Percentiles rank a stretch among this genome's conserved stretches.
These are phyloP conservation scores for Pterois miles DNA, from an alignment of 2,797 vertebrate genomes.

Conservation along the genomic window DNA sequence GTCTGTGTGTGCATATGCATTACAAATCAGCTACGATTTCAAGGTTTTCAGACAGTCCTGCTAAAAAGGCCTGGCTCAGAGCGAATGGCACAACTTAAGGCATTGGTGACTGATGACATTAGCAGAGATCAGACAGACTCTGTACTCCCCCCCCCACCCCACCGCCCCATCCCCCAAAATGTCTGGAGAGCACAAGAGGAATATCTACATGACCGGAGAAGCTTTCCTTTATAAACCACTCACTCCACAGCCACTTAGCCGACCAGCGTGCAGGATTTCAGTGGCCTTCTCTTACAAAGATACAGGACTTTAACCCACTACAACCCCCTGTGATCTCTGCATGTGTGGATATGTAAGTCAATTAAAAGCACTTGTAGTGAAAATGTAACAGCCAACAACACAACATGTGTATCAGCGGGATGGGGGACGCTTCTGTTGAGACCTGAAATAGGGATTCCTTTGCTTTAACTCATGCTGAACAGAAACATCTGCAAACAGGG, in stretches of 20 bases:
- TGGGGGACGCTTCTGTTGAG: constrained; percentile 18
- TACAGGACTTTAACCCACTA: background rate
- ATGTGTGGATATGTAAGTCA: constrained; percentile 12
- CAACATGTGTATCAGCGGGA: background rate
- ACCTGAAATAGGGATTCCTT: constrained; percentile 60
- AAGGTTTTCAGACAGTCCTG: constrained; percentile 24
- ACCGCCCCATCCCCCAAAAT: constrained; percentile 32
- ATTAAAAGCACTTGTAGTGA: constrained; percentile 27
- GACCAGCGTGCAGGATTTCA: constrained; percentile 14
- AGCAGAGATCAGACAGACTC: constrained; percentile 68
- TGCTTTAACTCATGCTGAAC: constrained; percentile 37
- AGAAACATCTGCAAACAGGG: constrained; percentile 53
- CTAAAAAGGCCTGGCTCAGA: constrained; percentile 7
- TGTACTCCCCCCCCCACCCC: background rate
- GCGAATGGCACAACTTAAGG: constrained; percentile 46
- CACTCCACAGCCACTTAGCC: constrained; percentile 33
- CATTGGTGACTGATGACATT: constrained; percentile 74
- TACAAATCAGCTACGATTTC: constrained; percentile 2
- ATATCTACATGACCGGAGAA: constrained; percentile 59
- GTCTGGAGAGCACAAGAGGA: constrained; percentile 55
- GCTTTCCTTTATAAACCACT: constrained; percentile 57
- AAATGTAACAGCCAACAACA: constrained; percentile 18
- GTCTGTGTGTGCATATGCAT: constrained; percentile 15
- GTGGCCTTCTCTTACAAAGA: constrained; percentile 29
- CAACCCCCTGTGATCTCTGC: constrained; percentile 24